phyloP scores from a whole-genome alignment of 2,888 invertebrate genomes.

The Neocrepidodera transversa region DNA sequence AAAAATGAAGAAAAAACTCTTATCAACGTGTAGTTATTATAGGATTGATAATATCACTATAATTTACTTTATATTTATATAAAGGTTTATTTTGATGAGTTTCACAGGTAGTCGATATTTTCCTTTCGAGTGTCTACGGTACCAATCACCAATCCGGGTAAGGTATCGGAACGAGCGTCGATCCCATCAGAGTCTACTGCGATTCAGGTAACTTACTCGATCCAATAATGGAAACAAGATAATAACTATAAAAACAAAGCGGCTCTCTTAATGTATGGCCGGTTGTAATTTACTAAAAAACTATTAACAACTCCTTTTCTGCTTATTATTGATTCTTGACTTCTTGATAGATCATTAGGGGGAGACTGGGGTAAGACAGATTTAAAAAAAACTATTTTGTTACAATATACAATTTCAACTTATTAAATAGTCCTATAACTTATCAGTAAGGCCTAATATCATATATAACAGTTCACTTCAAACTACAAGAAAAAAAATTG shows the following conservation, averaged over 20 bases:
- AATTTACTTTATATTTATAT: no score
- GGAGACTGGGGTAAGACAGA: not conserved
- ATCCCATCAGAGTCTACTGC: slow-evolving; percentile 50
- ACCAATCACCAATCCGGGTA: slow-evolving; percentile 31
- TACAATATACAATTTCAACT: no score
- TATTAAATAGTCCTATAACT: no score
- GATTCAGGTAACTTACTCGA: slow-evolving; percentile 52
- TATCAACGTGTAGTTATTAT: no score
- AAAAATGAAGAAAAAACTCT: no score
- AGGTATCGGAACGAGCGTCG: slow-evolving; percentile 37
- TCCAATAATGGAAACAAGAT: slow-evolving; percentile 56
- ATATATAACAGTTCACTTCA: no score
- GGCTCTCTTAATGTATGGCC: slow-evolving; percentile 52
- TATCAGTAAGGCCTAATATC: no score
- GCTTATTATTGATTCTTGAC: slow-evolving; percentile 47
- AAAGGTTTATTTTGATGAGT: no score
- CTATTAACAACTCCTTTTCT: slow-evolving; percentile 51
- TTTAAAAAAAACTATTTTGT: no score
- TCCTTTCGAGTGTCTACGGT: not conserved
- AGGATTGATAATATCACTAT: no score
- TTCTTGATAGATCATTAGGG: slow-evolving; percentile 17
- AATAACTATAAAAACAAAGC: slow-evolving; percentile 56
- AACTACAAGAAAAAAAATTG: no score
- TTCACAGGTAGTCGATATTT: not conserved
- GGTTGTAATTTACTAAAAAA: slow-evolving; percentile 52